phyloP scores from a whole-genome alignment of 2,888 invertebrate genomes.

The Tetrapedia diversipes region DNA sequence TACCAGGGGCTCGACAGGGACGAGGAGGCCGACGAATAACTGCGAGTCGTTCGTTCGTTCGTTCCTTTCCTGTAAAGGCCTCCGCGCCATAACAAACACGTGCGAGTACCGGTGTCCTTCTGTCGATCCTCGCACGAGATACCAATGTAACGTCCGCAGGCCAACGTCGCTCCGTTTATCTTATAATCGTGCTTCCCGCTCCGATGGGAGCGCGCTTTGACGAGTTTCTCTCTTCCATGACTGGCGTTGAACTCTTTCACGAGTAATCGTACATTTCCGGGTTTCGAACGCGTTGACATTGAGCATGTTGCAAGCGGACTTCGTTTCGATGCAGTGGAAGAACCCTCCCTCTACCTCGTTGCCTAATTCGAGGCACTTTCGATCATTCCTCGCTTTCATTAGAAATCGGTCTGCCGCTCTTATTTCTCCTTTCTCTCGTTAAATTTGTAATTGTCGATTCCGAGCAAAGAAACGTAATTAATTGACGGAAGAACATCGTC shows the following conservation, averaged over 20 bases:
- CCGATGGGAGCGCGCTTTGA: not conserved
- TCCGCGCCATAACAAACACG: constrained; percentile 11
- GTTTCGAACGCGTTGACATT: no score
- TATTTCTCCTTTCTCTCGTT: not conserved
- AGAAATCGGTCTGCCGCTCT: no score
- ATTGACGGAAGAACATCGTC: no score
- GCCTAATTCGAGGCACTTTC: no score
- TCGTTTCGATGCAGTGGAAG: no score
- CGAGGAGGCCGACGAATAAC: not conserved
- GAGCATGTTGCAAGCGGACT: no score
- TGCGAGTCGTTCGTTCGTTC: constrained; percentile 4
- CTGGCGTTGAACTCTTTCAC: no score
- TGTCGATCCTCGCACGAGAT: constrained; percentile 27
- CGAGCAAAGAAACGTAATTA: no score
- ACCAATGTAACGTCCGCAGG: constrained; percentile 10
- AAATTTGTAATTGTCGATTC: no score
- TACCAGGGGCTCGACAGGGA: constrained; percentile 8
- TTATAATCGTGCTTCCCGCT: constrained; percentile 17
- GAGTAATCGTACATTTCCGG: no score
- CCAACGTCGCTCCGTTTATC: constrained; percentile 41
- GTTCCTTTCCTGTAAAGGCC: not conserved
- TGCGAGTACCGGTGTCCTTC: constrained; percentile 30
- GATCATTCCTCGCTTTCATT: not conserved
- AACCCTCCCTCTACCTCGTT: no score
- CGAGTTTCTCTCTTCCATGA: no score